Conservation (phyloP, 2,797 vertebrate species). For the Limnodromus scolopaceus region DNA sequence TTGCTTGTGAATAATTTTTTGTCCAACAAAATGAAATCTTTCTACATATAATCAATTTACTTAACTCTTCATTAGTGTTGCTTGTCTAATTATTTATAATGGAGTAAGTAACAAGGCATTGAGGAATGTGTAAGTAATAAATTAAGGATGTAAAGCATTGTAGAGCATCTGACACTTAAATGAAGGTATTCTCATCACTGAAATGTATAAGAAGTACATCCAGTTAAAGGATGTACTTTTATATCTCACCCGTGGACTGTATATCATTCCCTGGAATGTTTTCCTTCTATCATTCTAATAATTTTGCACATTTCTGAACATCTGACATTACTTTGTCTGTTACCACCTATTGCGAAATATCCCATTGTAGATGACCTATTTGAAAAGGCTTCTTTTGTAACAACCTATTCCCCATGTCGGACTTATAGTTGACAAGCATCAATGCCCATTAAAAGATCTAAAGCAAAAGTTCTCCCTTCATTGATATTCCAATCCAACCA, state of each 20-base stretch:
- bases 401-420: background rate
- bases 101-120: background rate
- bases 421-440: background rate
- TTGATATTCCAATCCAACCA: background rate
- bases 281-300: background rate
- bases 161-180: background rate
- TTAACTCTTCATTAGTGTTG: background rate
- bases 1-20: background rate
- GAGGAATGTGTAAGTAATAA: background rate
- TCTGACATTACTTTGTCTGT: background rate
- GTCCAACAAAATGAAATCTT: background rate
- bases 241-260: background rate
- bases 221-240: background rate
- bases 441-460: background rate
- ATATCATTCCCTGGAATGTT: background rate
- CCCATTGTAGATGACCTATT: background rate
- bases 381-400: background rate
- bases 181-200: background rate
- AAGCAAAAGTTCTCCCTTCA: background rate
- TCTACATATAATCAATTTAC: background rate
- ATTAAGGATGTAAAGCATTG: background rate
- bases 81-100: background rate
- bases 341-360: background rate
- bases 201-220: background rate
- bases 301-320: background rate